phyloP scores from a whole-genome alignment of 2,888 invertebrate species.

The Cryptus armator region DNA sequence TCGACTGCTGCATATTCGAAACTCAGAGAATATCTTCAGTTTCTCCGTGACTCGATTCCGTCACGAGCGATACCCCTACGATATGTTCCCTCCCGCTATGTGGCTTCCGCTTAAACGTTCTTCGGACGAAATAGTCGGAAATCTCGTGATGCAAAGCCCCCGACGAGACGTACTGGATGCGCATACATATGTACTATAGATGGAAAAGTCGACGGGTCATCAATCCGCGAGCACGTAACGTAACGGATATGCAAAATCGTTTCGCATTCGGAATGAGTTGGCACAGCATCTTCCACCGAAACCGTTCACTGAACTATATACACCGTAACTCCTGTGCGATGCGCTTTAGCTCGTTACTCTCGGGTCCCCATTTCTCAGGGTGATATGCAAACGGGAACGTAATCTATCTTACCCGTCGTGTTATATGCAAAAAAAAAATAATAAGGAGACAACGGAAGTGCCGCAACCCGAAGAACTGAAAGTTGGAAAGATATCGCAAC shows the following conservation, averaged over 20 bases:
- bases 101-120: slow-evolving; percentile 55
- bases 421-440: neutral
- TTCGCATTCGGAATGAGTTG: slow-evolving; percentile 64
- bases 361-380: neutral
- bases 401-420: slow-evolving; percentile 28
- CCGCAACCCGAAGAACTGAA: neutral
- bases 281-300: slow-evolving; percentile 52
- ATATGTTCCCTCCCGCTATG: slow-evolving; percentile 49
- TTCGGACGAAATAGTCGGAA: slow-evolving; percentile 34
- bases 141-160: slow-evolving; percentile 11
- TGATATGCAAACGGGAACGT: neutral
- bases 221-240: slow-evolving; percentile 59
- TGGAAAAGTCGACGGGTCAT: slow-evolving; percentile 60
- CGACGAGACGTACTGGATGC: slow-evolving; percentile 5
- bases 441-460: neutral
- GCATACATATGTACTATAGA: slow-evolving; percentile 16
- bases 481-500: neutral
- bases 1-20: slow-evolving; percentile 5
- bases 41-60: slow-evolving; percentile 27
- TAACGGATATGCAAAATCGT: slow-evolving; percentile 67
- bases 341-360: slow-evolving; percentile 10
- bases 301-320: slow-evolving; percentile 17
- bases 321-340: neutral
- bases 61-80: slow-evolving; percentile 16
- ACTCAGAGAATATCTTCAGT: slow-evolving; percentile 28